These are phyloP conservation scores for Dasyprocta punctata DNA, from an alignment of 2,113 vertebrate species.

Conservation along the genomic window DNA sequence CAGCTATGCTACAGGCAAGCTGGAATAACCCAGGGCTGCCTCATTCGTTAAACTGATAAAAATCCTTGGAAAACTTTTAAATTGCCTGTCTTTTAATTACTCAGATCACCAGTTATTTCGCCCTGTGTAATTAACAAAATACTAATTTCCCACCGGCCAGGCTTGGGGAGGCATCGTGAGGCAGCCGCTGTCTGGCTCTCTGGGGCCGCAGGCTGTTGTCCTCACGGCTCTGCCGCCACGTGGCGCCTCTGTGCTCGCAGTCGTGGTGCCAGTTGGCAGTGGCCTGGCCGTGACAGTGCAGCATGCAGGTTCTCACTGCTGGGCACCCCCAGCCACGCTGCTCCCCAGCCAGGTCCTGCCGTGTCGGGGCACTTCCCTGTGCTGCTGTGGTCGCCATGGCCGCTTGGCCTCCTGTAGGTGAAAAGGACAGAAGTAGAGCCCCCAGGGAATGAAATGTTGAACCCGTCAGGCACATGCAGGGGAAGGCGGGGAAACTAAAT, in stretches of 20 bases:
- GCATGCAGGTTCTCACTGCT: not conserved
- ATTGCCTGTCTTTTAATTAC: conserved; percentile 32
- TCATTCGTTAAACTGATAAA: conserved; percentile 50
- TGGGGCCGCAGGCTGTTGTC: not conserved
- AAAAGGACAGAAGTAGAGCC: conserved; percentile 12
- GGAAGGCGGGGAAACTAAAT: conserved; percentile 44
- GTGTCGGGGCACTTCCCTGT: too few relatives aligned
- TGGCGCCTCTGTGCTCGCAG: not conserved
- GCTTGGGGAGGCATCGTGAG: not conserved
- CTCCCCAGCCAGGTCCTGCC: not conserved
- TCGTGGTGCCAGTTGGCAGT: not conserved
- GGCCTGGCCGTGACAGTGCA: rapidly evolving
- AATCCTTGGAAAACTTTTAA: conserved; percentile 61
- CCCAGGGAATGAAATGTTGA: not conserved
- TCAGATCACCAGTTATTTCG: not conserved
- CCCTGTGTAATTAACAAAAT: conserved; percentile 59
- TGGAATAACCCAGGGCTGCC: not conserved
- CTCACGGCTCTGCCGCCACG: rapidly evolving
- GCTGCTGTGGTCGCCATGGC: not conserved
- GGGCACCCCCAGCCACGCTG: not conserved
- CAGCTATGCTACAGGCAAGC: not conserved
- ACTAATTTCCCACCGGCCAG: not conserved
- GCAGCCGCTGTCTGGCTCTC: not conserved
- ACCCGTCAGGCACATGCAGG: not conserved
- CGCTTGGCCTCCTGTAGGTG: not conserved